These are phyloP conservation scores for Oreochromis mossambicus DNA, from an alignment of 2,797 vertebrate genomes.

Conservation along the genomic window DNA sequence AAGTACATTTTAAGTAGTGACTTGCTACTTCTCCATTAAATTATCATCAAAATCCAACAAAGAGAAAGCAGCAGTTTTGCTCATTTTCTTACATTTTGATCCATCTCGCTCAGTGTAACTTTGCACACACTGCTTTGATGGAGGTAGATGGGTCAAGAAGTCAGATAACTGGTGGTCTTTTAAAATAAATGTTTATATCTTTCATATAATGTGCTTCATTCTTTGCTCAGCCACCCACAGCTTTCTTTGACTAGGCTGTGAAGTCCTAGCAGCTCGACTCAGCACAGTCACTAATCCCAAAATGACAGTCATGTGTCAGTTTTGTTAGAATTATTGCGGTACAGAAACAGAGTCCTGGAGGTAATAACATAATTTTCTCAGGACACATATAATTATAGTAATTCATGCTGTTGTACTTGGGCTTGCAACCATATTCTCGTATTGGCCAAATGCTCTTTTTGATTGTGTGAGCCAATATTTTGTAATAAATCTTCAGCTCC, in stretches of 20 bases:
- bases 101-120: neutral
- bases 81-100: neutral
- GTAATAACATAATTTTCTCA: conserved; percentile 57
- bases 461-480: neutral
- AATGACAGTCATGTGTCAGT: conserved; percentile 65
- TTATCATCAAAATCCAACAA: neutral
- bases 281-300: conserved; percentile 61
- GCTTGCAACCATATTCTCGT: conserved; percentile 16
- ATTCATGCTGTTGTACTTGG: conserved; percentile 47
- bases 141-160: neutral
- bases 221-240: conserved; percentile 38
- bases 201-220: neutral
- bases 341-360: conserved; percentile 15
- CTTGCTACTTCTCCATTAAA: neutral
- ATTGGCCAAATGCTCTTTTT: conserved; percentile 3
- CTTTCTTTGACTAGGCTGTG: neutral
- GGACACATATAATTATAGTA: conserved; percentile 54
- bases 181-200: conserved; percentile 2
- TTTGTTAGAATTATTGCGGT: conserved; percentile 40
- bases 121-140: neutral
- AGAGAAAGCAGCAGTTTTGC: neutral
- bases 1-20: neutral
- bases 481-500: conserved; percentile 17
- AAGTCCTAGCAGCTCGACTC: conserved; percentile 48
- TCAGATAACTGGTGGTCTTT: neutral